Base-by-base conservation (phyloP, 64 coral and sea anemone species). In the Montipora cactus region DNA sequence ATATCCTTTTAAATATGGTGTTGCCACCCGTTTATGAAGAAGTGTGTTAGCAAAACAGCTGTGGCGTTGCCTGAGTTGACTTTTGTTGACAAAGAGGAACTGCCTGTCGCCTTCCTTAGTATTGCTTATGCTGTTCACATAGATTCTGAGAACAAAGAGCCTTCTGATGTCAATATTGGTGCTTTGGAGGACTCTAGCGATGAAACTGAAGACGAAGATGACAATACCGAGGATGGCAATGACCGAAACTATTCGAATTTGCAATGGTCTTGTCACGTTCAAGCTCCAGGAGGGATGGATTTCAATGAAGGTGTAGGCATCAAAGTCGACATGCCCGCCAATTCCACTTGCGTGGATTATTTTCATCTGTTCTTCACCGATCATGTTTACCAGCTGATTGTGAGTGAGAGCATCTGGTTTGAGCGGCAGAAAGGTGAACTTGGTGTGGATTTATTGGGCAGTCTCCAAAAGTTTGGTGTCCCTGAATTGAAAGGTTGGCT, bases 401-500 rank as follows among this genome's bases (percentile, higher is more conserved):
- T 71, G 67, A 23, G 8, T 22, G 67, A 71, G 67, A 64, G 9
- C 8, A 64, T 64, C 59, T 11, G 59, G 59, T 64, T 64, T 64
- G 59, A 64, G 13, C 59, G 59, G 9, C 59, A 64, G 13, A 64
- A 64, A 14, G 9, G 59, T 64, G 0, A 64, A 13, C 59, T 64
- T 64, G 59, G 9, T 55, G 51, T 9, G 9, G 51, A 55, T 55
- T 55, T 55, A 55, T 55, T 55, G 51, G 51, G 51, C 51, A 55
- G 51, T 55, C 51, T 55, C 51, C 51, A 55, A 55, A 55, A 55
- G 5, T 55, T 55, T 55, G 20, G 4, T 6, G 8, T 71, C 20
- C 67, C 14, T 14, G 73, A 89, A 64, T 28, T 89, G n/a, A 71
- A 71, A 22, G 67, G 18, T 21, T 71, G 67, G 67, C 67, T 71